phyloP scores from a whole-genome alignment of 23 tunicate genomes.

The Halocynthia roretzi region DNA sequence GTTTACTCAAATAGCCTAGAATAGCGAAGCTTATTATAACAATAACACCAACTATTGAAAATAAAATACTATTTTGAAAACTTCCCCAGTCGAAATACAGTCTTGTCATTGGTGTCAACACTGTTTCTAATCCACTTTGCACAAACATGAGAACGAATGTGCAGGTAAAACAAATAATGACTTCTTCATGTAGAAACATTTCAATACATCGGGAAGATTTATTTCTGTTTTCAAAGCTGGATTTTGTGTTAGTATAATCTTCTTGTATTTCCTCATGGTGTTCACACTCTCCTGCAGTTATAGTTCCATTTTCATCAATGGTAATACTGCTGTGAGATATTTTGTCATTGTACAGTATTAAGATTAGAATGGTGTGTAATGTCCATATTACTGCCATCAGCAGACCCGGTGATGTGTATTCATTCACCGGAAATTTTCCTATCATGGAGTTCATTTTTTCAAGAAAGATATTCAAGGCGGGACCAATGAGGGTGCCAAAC shows the following conservation, averaged over 20 bases:
- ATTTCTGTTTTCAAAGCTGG: too few species aligned
- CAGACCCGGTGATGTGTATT: conserved; percentile 56
- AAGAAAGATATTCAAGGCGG: conserved; percentile 66
- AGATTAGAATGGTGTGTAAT: conserved; percentile 36
- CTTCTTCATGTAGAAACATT: conserved; percentile 73
- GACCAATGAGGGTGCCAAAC: conserved; percentile 74
- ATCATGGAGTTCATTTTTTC: conserved; percentile 46
- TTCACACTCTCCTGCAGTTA: too few species aligned
- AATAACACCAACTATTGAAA: conserved; percentile 46
- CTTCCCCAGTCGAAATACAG: conserved; percentile 57
- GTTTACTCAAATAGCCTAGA: conserved; percentile 10
- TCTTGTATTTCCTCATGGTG: too few species aligned
- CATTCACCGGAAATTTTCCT: conserved; percentile 46
- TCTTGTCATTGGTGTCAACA: conserved; percentile 59
- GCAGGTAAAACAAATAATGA: conserved; percentile 60
- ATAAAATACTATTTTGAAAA: conserved; percentile 56
- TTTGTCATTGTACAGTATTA: conserved; percentile 38
- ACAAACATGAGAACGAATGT: conserved; percentile 69
- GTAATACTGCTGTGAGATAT: too few species aligned
- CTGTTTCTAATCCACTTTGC: conserved; percentile 76
- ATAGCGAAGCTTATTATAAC: conserved; percentile 16
- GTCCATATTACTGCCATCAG: conserved; percentile 72
- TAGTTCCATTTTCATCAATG: too few species aligned
- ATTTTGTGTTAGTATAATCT: too few species aligned
- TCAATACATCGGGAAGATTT: too few species aligned